phyloP scores from a whole-genome alignment of 2,113 vertebrate species.

The Triplophysa rosa region DNA sequence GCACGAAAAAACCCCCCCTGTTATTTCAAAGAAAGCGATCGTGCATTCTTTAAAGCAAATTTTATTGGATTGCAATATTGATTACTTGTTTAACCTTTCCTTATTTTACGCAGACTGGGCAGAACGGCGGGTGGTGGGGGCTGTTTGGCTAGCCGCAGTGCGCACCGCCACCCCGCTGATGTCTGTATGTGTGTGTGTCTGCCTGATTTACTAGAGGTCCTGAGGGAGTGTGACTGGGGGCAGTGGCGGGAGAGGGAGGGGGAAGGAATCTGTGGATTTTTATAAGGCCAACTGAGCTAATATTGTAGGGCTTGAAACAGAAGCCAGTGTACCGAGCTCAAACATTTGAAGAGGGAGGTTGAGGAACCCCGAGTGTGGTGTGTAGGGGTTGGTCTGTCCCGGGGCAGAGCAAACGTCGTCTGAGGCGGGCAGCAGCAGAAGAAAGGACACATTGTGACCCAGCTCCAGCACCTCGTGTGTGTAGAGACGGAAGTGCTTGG shows the following conservation, averaged over 20 bases:
- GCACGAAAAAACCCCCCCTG: slow-evolving; percentile 8
- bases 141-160: slow-evolving; percentile 49
- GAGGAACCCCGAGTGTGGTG: slow-evolving; percentile 91
- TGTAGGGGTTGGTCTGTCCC: slow-evolving; percentile 96
- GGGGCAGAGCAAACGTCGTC: slow-evolving; percentile 97
- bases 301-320: slow-evolving; percentile 71
- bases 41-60: slow-evolving; percentile 41
- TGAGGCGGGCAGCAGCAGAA: slow-evolving; percentile 94
- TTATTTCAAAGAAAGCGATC: slow-evolving; percentile 46
- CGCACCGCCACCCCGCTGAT: slow-evolving; percentile 46
- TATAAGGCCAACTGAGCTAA: slow-evolving; percentile 84
- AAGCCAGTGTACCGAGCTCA: slow-evolving; percentile 83
- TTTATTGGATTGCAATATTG: slow-evolving; percentile 52
- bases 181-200: slow-evolving; percentile 49
- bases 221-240: slow-evolving; percentile 70
- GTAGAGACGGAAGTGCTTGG: slow-evolving; percentile 94
- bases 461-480: slow-evolving; percentile 98
- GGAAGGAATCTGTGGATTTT: slow-evolving; percentile 88
- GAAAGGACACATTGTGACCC: slow-evolving; percentile 95
- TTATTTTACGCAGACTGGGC: slow-evolving; percentile 38
- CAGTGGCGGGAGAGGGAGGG: slow-evolving; percentile 36
- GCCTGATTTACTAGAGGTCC: slow-evolving; percentile 85
- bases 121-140: slow-evolving; percentile 17
- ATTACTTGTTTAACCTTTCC: slow-evolving; percentile 56
- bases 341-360: slow-evolving; percentile 99